phyloP scores from a whole-genome alignment of 2,888 invertebrate genomes.

The Tetheella fluctuosa region DNA sequence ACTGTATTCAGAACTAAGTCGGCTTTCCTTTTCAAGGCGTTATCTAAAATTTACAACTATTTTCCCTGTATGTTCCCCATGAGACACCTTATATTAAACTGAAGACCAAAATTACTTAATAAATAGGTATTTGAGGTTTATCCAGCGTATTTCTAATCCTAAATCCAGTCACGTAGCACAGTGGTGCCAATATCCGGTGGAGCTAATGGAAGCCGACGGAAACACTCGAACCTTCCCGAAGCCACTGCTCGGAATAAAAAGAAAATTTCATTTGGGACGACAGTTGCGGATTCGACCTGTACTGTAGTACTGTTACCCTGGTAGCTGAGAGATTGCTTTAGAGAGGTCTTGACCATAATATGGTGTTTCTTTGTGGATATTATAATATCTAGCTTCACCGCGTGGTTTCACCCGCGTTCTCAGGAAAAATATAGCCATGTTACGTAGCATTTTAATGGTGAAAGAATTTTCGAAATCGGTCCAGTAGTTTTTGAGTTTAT shows the following conservation, averaged over 20 bases:
- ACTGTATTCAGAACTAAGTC: too few species aligned
- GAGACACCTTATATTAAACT: too few species aligned
- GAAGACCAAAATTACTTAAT: too few species aligned
- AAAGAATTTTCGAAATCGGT: too few species aligned
- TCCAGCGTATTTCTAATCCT: neutral
- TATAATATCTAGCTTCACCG: too few species aligned
- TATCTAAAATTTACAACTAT: too few species aligned
- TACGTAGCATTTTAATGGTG: too few species aligned
- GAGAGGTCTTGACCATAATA: neutral
- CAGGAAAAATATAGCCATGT: too few species aligned
- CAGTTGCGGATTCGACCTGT: neutral
- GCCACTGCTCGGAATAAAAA: neutral
- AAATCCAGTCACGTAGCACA: slow-evolving; percentile 33
- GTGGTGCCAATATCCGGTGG: slow-evolving; percentile 37
- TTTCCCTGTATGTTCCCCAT: too few species aligned
- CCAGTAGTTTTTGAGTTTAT: too few species aligned
- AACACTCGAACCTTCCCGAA: slow-evolving; percentile 22
- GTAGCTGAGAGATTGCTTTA: neutral
- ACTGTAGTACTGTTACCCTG: neutral
- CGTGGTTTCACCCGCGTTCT: too few species aligned
- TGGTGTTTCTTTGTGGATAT: neutral
- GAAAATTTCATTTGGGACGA: slow-evolving; percentile 7
- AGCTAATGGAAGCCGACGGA: slow-evolving; percentile 40
- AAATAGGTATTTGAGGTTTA: neutral
- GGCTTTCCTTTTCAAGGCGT: too few species aligned